Percentiles rank a stretch among this genome's conserved stretches.
Conservation (phyloP, 2,113 vertebrate species). For the Archilochus colubris region DNA sequence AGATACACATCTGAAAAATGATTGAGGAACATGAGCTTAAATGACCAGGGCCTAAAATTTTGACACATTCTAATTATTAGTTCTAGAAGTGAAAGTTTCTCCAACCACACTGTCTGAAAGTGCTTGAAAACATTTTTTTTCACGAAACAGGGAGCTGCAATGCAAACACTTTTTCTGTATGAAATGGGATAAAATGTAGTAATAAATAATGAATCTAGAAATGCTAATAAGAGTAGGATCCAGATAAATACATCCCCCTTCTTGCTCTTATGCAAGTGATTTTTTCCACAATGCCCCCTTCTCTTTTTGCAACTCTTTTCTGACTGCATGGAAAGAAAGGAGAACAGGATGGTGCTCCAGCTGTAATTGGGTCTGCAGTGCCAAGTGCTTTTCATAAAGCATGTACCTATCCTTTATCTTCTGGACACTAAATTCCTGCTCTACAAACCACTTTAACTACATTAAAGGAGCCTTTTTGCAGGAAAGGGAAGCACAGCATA, state of each 20-base stretch:
- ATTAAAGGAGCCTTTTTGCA: conserved; percentile 2
- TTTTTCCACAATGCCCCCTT: neutral
- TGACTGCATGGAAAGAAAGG: rapidly evolving
- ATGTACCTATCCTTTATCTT: neutral
- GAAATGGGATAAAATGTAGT: neutral
- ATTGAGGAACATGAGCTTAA: conserved; percentile 25
- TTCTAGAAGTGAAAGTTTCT: conserved; percentile 52
- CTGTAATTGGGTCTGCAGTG: neutral
- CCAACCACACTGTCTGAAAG: conserved; percentile 33
- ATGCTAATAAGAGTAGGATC: neutral
- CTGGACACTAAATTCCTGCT: neutral
- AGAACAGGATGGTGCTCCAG: neutral
- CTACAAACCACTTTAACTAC: neutral
- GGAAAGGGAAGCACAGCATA: neutral
- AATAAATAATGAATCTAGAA: neutral
- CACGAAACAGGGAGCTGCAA: neutral
- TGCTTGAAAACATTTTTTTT: conserved; percentile 11
- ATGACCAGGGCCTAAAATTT: conserved; percentile 39
- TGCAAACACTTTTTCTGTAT: neutral
- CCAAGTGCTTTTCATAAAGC: neutral
- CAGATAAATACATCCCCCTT: neutral
- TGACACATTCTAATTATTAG: conserved; percentile 39
- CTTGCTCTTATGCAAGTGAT: neutral
- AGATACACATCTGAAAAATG: conserved; percentile 36
- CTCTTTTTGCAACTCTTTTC: neutral